Base-by-base conservation (phyloP, 2,888 invertebrate genomes). In the Drymonia ruficornis region DNA sequence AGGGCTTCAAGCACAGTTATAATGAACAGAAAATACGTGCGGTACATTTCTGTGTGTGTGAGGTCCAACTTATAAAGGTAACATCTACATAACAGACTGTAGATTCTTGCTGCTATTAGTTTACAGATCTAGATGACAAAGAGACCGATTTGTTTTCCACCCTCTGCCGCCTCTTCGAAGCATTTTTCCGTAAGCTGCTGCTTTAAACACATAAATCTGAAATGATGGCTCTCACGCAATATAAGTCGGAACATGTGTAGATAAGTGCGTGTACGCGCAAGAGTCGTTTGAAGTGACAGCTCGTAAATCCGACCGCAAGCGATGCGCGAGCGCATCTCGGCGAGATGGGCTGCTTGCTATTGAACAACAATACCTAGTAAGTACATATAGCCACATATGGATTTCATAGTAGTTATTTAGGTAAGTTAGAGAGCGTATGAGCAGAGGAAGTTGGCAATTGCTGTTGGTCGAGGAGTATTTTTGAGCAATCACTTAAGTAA, bases 291-390 rank as follows among this genome's bases (percentile, higher is more conserved):
- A 72, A 67, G 74, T 71, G 64, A 59, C 63, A 59, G 56, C 53
- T 72, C 72, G 63, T 72, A 74, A 74, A 74, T 74, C 71, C 61
- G 65, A 28, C 52, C 29, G 44, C 54, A 55, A 62, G 69, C 56
- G 59, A 61, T 50, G 67, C 67, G 58, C 48, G 45, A 29, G 52
- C 45, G 34, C 28, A 43, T 49, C 43, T 13, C 36, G 13, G 8
- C 31, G 31, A 31, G 31, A 8, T 31, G 31, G n/a, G 31, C 31
- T 11, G 31, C 31, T 36, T 11, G 31, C 31, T 36, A 36, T 36
- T 36, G 36, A 36, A 36, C 36, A 36, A 31, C 9, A 31, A 31
- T 47, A 55, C 49, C 31, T 49, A 16, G 55, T 36, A 53, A n/a
- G n/a, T 47, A 55, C 31, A 11, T 23, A 28, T n/a, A 42, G 9